Evolutionary conservation across 2,888 invertebrate species (phyloP).

Genomic region (Pandemis heparana): DNA sequence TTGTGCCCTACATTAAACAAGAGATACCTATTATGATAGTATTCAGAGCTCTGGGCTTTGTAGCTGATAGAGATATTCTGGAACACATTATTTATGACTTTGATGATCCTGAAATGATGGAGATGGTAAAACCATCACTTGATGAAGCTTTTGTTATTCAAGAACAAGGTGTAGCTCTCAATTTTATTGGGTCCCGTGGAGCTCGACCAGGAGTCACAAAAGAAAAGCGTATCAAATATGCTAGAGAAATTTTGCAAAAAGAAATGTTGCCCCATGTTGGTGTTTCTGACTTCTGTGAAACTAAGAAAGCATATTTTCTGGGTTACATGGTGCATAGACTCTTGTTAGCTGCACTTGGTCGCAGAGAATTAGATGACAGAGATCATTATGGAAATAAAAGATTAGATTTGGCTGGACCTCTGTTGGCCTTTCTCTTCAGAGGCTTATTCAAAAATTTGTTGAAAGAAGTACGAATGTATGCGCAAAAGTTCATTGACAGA

Average conservation of each 20-base stretch:
- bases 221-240: slow-evolving; percentile 99
- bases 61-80: slow-evolving; percentile 99
- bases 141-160: slow-evolving; percentile 99
- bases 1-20: slow-evolving; percentile 99
- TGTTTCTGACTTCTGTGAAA: slow-evolving; percentile 99
- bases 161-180: slow-evolving; percentile 99
- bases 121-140: slow-evolving; percentile 99
- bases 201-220: slow-evolving; percentile 99
- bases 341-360: slow-evolving; percentile 95
- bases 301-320: slow-evolving; percentile 99
- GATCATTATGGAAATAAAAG: slow-evolving; percentile 99
- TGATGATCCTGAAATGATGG: slow-evolving; percentile 99
- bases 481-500: slow-evolving; percentile 99
- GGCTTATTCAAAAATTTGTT: slow-evolving; percentile 98
- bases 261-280: slow-evolving; percentile 99
- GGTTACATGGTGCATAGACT: slow-evolving; percentile 99
- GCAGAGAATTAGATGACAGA: slow-evolving; percentile 99
- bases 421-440: slow-evolving; percentile 98
- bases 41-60: slow-evolving; percentile 99
- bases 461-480: slow-evolving; percentile 99
- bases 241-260: slow-evolving; percentile 99
- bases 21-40: slow-evolving; percentile 99
- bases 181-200: slow-evolving; percentile 99
- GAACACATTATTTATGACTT: slow-evolving; percentile 99
- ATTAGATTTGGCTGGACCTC: slow-evolving; percentile 98